Conservation (phyloP, 2,113 vertebrate genomes). For the Amazona guildingii region DNA sequence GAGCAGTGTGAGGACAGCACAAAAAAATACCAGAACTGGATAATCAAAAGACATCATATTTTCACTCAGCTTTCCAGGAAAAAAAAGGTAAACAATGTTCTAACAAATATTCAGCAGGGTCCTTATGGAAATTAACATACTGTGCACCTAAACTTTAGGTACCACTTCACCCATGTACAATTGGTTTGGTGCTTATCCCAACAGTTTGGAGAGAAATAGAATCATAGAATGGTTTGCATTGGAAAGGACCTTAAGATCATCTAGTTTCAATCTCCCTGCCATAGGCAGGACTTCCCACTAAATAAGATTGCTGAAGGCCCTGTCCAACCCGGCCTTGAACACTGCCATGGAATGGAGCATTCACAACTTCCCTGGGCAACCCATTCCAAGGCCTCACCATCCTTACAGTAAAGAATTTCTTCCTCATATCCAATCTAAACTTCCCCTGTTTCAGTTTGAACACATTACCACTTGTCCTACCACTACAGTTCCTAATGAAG, state of each 20-base stretch:
- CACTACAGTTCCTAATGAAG: no score
- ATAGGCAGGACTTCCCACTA: background rate
- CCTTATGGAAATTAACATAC: background rate
- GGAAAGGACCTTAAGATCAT: background rate
- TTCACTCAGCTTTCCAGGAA: background rate
- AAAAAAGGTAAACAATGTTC: background rate
- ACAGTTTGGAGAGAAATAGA: background rate
- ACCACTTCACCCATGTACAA: background rate
- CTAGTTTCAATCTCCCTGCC: background rate
- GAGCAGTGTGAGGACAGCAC: background rate
- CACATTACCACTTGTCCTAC: no score
- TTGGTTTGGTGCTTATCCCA: background rate
- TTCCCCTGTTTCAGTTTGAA: no score
- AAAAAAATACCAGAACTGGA: background rate
- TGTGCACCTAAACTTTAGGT: background rate
- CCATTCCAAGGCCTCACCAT: background rate
- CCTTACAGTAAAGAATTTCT: no score
- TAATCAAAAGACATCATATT: background rate
- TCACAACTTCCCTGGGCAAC: background rate
- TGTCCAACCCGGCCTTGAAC: background rate
- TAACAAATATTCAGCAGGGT: background rate
- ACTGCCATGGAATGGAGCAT: background rate
- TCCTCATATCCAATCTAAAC: no score
- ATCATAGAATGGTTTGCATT: background rate
- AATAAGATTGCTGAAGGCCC: background rate